Evolutionary conservation across 2,797 vertebrate species (phyloP).

Genomic region (Oreochromis grahami): DNA sequence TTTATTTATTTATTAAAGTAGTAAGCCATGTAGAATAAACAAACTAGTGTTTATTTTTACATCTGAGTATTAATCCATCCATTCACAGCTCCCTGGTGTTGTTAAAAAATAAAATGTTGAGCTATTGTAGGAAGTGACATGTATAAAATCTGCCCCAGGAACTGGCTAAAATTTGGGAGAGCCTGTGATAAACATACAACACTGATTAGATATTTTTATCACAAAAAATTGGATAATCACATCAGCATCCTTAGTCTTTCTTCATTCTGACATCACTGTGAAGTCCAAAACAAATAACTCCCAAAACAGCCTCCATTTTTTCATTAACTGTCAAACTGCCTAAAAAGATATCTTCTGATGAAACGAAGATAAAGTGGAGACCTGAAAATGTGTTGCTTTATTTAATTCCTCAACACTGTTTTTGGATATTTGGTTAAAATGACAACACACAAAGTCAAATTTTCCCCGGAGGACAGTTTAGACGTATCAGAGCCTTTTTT

Average conservation of each 20-base stretch:
- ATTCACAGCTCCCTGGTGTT: background rate
- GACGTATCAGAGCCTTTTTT: background rate
- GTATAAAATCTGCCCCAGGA: background rate
- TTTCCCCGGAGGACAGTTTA: background rate
- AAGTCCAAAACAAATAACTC: background rate
- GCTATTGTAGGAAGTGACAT: background rate
- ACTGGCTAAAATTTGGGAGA: background rate
- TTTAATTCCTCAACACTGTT: background rate
- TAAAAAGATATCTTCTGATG: background rate
- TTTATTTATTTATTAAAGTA: background rate
- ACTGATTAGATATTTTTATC: background rate
- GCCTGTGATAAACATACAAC: background rate
- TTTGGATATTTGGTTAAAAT: conserved; percentile 6
- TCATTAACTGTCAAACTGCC: background rate
- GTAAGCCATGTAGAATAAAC: background rate
- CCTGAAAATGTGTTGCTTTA: background rate
- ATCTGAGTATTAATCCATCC: background rate
- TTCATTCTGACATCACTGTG: background rate
- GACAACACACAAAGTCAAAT: background rate
- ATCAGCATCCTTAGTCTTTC: background rate
- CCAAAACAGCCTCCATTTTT: background rate
- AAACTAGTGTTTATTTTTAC: background rate
- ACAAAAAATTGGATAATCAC: background rate
- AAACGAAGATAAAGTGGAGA: background rate
- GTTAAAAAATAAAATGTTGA: background rate